Conservation (phyloP, 2,113 vertebrate genomes). For the Pterocles burchelli region DNA sequence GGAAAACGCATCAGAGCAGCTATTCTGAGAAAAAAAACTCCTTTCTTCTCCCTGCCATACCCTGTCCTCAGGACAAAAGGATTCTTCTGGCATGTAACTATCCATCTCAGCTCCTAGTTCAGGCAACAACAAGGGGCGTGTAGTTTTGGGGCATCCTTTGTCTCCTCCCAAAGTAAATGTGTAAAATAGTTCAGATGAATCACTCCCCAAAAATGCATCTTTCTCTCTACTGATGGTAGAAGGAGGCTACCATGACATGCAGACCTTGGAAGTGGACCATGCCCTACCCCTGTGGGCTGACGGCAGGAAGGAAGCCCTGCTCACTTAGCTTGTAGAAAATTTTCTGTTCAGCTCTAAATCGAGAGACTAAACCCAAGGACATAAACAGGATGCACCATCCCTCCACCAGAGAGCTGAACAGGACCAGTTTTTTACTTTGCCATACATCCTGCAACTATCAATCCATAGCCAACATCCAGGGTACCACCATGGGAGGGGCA, state of each 20-base stretch:
- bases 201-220: not conserved
- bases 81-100: not conserved
- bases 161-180: not conserved
- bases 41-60: not conserved
- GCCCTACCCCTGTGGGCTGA: not conserved
- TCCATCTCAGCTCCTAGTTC: not conserved
- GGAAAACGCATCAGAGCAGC: conserved; percentile 11
- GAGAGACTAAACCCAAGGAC: not conserved
- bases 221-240: not conserved
- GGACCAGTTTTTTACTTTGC: not conserved
- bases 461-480: not conserved
- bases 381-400: not conserved
- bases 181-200: not conserved
- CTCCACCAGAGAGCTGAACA: not conserved
- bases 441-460: not conserved
- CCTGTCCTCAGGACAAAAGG: conserved; percentile 22
- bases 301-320: not conserved
- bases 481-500: rapidly evolving
- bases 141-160: not conserved
- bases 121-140: not conserved
- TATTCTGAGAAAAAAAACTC: not conserved
- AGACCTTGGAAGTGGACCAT: not conserved
- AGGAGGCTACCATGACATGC: rapidly evolving
- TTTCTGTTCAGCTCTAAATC: not conserved
- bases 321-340: not conserved